Evolutionary conservation across 1,140 invertebrate genomes (phyloP).

Genomic region (Drosophila nigrodunni): DNA sequence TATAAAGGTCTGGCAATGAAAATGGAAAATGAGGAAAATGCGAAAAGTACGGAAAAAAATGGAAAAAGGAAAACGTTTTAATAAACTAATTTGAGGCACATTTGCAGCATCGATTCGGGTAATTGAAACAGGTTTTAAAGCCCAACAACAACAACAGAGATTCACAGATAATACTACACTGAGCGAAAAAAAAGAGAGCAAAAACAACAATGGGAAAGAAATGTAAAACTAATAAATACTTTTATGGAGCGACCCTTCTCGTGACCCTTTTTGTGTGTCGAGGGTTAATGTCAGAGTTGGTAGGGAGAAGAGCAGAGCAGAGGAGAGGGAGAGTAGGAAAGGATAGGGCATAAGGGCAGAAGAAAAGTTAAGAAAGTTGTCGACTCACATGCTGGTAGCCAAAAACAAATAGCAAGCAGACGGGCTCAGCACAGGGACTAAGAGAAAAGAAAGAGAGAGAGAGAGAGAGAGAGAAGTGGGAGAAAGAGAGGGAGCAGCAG

Average conservation of each 20-base stretch:
- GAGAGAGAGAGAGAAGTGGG: neutral
- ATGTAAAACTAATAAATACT: conserved; percentile 67
- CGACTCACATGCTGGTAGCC: conserved; percentile 59
- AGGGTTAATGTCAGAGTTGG: conserved; percentile 38
- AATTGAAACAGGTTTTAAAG: conserved; percentile 52
- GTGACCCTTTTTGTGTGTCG: conserved; percentile 10
- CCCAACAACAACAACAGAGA: conserved; percentile 29
- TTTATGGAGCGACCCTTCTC: conserved; percentile 21
- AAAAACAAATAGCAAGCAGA: conserved; percentile 57
- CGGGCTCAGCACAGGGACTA: neutral
- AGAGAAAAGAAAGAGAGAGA: neutral
- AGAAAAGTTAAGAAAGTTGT: conserved; percentile 26
- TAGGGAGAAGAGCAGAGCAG: neutral
- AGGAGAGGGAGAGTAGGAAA: neutral
- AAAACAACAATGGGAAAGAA: conserved; percentile 37
- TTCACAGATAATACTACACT: conserved; percentile 53
- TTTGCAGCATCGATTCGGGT: conserved; percentile 43
- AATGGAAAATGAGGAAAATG: conserved; percentile 19
- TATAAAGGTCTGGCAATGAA: conserved; percentile 28
- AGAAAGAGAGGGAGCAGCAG: neutral
- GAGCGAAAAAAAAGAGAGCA: neutral
- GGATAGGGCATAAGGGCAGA: neutral
- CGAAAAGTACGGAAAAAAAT: conserved; percentile 1
- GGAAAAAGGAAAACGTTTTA: conserved; percentile 18
- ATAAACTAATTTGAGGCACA: conserved; percentile 64